Conservation (phyloP, 1,140 invertebrate species). For the Grapholita molesta region DNA sequence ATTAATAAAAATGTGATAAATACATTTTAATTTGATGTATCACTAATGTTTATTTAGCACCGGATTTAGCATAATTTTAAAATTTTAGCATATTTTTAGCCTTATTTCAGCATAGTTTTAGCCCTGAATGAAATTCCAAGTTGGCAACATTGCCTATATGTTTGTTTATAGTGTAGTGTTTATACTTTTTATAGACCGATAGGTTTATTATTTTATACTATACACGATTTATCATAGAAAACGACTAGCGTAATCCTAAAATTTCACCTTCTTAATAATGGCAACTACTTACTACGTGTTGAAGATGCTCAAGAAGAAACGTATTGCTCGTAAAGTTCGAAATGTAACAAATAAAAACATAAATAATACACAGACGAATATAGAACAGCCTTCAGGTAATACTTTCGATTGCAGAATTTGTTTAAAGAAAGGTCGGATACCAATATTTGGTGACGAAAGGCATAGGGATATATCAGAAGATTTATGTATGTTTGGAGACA, state of each 20-base stretch:
- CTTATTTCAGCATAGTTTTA: no score
- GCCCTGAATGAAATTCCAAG: no score
- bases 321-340: background rate
- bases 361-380: slow-evolving; percentile 6
- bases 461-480: slow-evolving; percentile 29
- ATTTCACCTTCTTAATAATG: slow-evolving; percentile 19
- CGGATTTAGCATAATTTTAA: no score
- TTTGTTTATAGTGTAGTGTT: no score
- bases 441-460: slow-evolving; percentile 33
- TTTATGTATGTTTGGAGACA: slow-evolving; percentile 30
- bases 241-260: no score
- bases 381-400: background rate
- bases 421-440: slow-evolving; percentile 33
- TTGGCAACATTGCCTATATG: no score
- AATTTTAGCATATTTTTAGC: no score
- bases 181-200: no score
- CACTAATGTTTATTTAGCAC: no score
- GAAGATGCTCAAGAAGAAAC: slow-evolving; percentile 13
- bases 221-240: no score
- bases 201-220: background rate
- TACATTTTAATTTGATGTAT: no score
- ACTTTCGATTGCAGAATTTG: slow-evolving; percentile 37
- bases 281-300: slow-evolving; percentile 19
- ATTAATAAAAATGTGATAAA: no score
- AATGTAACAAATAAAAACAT: background rate